Evolutionary conservation across 2,113 vertebrate genomes (phyloP), one percentile per base, ranked within the genome.

Genomic region (Eidolon helvum): DNA sequence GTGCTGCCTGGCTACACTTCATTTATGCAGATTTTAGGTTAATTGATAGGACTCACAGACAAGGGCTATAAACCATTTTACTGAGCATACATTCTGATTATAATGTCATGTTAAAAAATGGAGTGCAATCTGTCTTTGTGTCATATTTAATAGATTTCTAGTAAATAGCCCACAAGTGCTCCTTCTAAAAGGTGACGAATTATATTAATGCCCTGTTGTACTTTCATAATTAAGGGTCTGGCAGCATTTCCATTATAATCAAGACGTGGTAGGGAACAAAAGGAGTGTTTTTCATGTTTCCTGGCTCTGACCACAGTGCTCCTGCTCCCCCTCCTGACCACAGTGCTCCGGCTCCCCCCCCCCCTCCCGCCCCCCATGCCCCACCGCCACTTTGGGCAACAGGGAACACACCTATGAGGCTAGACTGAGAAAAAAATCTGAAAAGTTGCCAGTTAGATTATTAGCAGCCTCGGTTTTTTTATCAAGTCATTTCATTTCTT

Each of bases 71-170:
- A 97, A 96, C 0, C 97, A 92, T 98, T 98, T 97, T 98, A 98
- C 98, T 97, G 98, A 98, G 89, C 97, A 97, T 93, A 96, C 65
- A 71, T 96, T 94, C 96, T 40, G 40, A 98, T 98, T 98, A 98
- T 93, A 98, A 97, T 97, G 97, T 98, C 97, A 98, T 55, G 53
- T 97, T 98, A 97, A 98, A 96, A 98, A 98, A 98, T 63, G 97
- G 94, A 98, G 43, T 45, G 94, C 78, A 97, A 98, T 98, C 92
- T 96, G 97, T 99, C 98, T 98, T 98, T 74, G 22, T 98, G 98
- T 98, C 98, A 98, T 97, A 98, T 96, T 98, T 98, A 98, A 98
- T 96, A 97, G 96, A 98, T 98, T 98, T 98, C 95, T 96, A 98
- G 97, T 98, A 98, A 98, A 98, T 88, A 98, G 97, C 15, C 86